phyloP scores from a whole-genome alignment of 2,113 vertebrate species.

The Aspiorhynchus laticeps region DNA sequence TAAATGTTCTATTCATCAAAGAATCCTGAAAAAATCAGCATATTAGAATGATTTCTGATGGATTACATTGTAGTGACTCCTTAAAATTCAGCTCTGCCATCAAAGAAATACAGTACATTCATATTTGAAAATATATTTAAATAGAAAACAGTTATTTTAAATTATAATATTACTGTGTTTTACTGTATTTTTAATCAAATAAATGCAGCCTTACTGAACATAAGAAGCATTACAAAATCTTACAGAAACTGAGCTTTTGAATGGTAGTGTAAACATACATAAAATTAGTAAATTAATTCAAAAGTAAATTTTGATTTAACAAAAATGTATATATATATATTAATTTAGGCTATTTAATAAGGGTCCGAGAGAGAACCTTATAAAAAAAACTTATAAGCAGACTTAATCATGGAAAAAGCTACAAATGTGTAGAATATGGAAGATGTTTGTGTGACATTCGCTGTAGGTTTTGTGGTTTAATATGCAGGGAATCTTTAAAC shows the following conservation, averaged over 20 bases:
- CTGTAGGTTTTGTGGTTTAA: slow-evolving; percentile 3
- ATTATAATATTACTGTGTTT: not conserved
- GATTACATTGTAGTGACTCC: not conserved
- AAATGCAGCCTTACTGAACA: too few relatives aligned
- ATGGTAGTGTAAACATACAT: not conserved
- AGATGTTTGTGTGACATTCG: not conserved
- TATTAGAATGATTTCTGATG: not conserved
- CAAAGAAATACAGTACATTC: not conserved
- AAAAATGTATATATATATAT: not conserved
- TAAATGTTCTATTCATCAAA: too few relatives aligned
- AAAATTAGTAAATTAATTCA: not conserved
- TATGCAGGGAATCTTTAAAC: slow-evolving; percentile 21
- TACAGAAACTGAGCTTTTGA: too few relatives aligned
- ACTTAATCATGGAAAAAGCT: not conserved
- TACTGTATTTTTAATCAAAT: not conserved
- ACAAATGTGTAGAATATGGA: not conserved
- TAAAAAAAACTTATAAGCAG: not conserved
- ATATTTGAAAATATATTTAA: not conserved
- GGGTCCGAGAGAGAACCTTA: not conserved
- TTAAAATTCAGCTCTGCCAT: not conserved
- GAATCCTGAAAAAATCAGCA: not conserved
- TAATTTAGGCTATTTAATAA: not conserved
- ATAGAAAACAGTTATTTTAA: not conserved
- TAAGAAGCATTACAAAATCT: too few relatives aligned
- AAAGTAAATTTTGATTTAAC: not conserved